Base-by-base conservation (phyloP, 2,113 vertebrate genomes). In the Fregetta grallaria region DNA sequence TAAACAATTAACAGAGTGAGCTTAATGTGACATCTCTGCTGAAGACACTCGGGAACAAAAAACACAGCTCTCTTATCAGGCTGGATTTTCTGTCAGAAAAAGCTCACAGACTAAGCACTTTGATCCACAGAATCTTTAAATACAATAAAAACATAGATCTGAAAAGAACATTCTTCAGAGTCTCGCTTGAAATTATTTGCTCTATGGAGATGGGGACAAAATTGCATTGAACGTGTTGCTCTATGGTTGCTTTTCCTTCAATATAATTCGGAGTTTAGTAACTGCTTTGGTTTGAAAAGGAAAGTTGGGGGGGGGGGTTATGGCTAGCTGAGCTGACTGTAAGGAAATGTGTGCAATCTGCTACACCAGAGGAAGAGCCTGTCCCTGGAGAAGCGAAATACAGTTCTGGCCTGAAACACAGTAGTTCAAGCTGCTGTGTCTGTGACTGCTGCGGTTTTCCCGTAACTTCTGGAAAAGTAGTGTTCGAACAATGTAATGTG, bases 251-350 rank as follows among this genome's bases (percentile, higher is more conserved):
- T 76, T 93, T 84, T 84, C 44, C 25, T 72, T 74, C 7, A 3
- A 0, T 42, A 8, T 42, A 53, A 66, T 90, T 70, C 38, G 38
- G 38, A 71, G 11, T 8, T 79, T n/a, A 32, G 34, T 73, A 67
- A 67, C 58, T 44, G 62, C n/a, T 88, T 82, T 85, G 36, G 10
- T 87, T 91, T 84, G 36, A 94, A 83, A 59, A 84, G 34, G 13
- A 36, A 59, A 58, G 18, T 40, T 56, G 23, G 5, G 6, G 7
- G 0, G 1, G 44, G 16, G 44, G 44, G 61, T 66, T 72, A 27
- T 66, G 59, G 58, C 18, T 12, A 44, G 27, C 44, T 71, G 72
- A 88, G 34, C 58, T 75, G 76, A 49, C 30, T 87, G 23, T 66
- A 50, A 79, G 85, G 49, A 79, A 73, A 29, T 22, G 7, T 21